Conservation (phyloP, 2,113 vertebrate species). For the Hippopotamus amphibius region DNA sequence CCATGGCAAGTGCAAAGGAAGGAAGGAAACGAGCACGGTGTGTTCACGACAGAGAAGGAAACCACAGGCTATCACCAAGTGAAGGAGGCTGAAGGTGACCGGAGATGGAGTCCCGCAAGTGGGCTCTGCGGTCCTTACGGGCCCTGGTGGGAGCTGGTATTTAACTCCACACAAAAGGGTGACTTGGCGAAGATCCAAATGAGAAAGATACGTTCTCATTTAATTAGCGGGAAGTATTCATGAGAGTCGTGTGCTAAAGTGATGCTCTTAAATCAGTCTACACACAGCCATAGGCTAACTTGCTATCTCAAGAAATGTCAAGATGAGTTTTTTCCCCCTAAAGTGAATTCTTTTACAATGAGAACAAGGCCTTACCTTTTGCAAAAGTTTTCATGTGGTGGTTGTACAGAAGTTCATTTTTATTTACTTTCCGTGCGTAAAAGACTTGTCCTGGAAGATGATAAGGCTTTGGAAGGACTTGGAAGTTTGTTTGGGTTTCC, state of each 20-base stretch:
- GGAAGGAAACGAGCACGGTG: background rate
- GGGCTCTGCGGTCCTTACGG: accelerated
- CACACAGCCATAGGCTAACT: background rate
- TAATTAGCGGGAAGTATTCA: background rate
- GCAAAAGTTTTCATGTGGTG: background rate
- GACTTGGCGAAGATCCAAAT: accelerated
- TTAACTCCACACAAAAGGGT: accelerated
- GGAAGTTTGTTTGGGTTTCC: background rate
- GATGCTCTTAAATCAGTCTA: background rate
- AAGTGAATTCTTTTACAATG: background rate
- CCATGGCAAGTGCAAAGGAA: accelerated
- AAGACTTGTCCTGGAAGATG: background rate
- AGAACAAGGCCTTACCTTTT: background rate
- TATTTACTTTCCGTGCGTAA: background rate
- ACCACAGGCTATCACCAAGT: accelerated
- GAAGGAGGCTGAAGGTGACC: accelerated
- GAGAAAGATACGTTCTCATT: accelerated
- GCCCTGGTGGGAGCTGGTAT: no score
- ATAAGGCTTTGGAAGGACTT: background rate
- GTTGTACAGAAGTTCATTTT: background rate
- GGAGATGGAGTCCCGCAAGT: accelerated
- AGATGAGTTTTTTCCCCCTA: background rate
- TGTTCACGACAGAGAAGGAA: background rate
- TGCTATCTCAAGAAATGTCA: background rate
- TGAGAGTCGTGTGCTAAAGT: background rate